A percentile compares a stretch with the other conserved stretches of the same genome.
These are phyloP conservation scores for Seira sanloemensis DNA, from an alignment of 2,888 invertebrate genomes.

Conservation along the genomic window DNA sequence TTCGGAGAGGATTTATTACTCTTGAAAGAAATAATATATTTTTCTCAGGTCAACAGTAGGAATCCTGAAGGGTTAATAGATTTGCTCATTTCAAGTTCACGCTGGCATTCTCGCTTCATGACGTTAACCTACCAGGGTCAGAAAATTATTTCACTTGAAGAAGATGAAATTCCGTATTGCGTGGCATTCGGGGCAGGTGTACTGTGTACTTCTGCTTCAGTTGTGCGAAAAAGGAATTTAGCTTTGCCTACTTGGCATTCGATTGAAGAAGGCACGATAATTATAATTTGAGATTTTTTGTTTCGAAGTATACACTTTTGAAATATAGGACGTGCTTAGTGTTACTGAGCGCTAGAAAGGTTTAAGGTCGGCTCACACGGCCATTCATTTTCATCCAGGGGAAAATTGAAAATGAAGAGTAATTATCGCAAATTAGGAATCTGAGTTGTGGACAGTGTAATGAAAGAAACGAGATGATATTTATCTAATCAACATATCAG, in stretches of 20 bases:
- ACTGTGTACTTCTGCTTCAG: not conserved
- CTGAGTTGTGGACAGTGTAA: conserved; percentile 12
- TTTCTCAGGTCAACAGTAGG: conserved; percentile 31
- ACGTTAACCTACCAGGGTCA: conserved; percentile 30
- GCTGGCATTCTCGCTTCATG: not conserved
- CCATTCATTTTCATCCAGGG: not conserved
- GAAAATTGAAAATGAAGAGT: not conserved
- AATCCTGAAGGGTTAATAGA: conserved; percentile 27
- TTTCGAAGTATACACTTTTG: too few relatives aligned
- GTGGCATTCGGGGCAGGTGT: not conserved
- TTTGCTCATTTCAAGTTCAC: not conserved
- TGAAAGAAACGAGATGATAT: not conserved
- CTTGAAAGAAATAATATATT: not conserved
- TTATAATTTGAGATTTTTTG: not conserved
- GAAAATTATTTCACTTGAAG: not conserved
- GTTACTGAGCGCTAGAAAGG: too few relatives aligned
- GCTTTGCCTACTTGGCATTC: not conserved
- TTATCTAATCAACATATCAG: conserved; percentile 23
- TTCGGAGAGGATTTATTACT: too few relatives aligned
- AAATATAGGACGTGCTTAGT: not conserved
- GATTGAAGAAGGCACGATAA: not conserved
- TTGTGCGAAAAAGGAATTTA: not conserved
- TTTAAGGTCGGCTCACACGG: not conserved
- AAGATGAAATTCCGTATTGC: not conserved
- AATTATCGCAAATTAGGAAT: conserved; percentile 34